Percentiles rank a stretch among this genome's conserved stretches.
These are phyloP conservation scores for Agapostemon virescens DNA, from an alignment of 2,888 invertebrate genomes.

Conservation along the genomic window DNA sequence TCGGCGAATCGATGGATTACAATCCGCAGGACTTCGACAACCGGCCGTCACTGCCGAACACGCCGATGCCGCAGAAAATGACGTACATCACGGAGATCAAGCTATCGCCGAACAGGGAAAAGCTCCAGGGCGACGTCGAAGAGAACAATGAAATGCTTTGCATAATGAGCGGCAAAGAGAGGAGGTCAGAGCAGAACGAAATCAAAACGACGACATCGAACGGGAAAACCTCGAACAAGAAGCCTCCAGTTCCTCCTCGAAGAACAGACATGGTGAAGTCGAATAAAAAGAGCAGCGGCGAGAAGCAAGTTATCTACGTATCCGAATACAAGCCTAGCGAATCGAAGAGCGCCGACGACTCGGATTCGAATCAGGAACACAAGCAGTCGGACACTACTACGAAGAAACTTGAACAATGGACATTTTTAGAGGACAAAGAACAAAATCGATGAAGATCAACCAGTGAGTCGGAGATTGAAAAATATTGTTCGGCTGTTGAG, in stretches of 20 bases:
- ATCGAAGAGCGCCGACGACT: conserved; percentile 58
- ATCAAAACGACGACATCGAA: conserved; percentile 72
- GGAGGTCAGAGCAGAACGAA: conserved; percentile 61
- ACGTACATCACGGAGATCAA: conserved; percentile 89
- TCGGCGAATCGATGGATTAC: conserved; percentile 73
- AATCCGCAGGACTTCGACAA: conserved; percentile 69
- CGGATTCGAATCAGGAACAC: conserved; percentile 41
- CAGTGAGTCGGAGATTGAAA: conserved; percentile 75
- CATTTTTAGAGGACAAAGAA: conserved; percentile 74
- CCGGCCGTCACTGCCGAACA: conserved; percentile 79
- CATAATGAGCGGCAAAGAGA: conserved; percentile 59
- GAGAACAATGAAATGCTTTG: conserved; percentile 64
- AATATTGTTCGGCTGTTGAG: conserved; percentile 67
- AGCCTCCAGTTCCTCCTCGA: conserved; percentile 82
- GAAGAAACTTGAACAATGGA: conserved; percentile 79
- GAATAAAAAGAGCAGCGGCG: conserved; percentile 65
- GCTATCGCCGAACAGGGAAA: conserved; percentile 81
- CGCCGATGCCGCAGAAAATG: conserved; percentile 80
- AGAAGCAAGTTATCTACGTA: conserved; percentile 77
- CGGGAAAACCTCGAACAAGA: conserved; percentile 74
- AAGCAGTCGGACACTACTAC: conserved; percentile 52
- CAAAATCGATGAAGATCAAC: conserved; percentile 74
- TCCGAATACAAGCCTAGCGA: conserved; percentile 75
- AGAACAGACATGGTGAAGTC: conserved; percentile 79
- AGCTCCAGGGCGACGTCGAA: conserved; percentile 51